These are phyloP conservation scores for Agrotis puta DNA, from an alignment of 2,888 invertebrate genomes.

Conservation along the genomic window DNA sequence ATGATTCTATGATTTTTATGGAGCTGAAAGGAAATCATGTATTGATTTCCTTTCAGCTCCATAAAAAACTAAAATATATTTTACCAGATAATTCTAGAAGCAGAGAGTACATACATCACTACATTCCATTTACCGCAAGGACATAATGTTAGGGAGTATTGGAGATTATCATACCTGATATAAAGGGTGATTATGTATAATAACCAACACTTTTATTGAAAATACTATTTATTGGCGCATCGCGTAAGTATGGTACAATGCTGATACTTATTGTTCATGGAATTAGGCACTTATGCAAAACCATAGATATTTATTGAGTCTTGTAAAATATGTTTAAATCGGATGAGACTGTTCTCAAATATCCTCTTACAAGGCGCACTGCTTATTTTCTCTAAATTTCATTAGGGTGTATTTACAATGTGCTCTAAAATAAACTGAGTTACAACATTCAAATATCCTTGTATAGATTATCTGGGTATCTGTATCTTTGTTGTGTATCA, in stretches of 20 bases:
- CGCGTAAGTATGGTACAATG: constrained; percentile 9
- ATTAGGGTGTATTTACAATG: constrained; percentile 7
- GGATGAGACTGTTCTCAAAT: neutral
- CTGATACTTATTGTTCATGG: constrained; percentile 2
- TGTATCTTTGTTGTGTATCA: neutral
- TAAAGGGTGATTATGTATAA: constrained; percentile 29
- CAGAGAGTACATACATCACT: neutral
- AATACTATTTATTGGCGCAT: constrained; percentile 48
- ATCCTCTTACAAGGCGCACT: neutral
- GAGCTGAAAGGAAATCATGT: no score
- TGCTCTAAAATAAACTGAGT: neutral
- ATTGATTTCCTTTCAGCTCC: no score
- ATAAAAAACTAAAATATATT: neutral
- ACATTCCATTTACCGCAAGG: neutral
- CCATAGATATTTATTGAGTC: constrained; percentile 11
- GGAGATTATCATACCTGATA: neutral
- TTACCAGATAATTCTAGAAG: neutral
- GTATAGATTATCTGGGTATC: neutral
- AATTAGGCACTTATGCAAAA: neutral
- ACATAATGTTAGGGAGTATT: neutral
- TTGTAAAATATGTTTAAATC: constrained; percentile 19
- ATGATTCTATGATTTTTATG: no score
- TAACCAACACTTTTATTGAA: constrained; percentile 42
- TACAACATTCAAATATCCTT: neutral
- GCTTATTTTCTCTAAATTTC: neutral